Percentiles rank a stretch among this genome's conserved stretches.
phyloP scores from a whole-genome alignment of 2,797 vertebrate genomes.

The Acanthornis magna region DNA sequence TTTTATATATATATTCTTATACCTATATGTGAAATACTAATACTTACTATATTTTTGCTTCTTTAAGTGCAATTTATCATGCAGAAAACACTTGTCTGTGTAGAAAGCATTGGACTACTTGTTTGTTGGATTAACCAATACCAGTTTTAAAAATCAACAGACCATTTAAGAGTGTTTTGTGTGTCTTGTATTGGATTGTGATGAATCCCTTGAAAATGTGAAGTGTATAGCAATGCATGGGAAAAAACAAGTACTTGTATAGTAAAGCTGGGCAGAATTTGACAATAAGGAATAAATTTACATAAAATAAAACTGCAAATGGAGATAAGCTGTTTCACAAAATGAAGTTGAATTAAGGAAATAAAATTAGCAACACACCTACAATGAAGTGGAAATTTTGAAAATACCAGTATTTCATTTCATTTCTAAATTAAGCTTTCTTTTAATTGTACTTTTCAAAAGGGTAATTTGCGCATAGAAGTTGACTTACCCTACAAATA shows the following conservation, averaged over 20 bases:
- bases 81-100: background rate
- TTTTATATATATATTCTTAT: background rate
- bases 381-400: background rate
- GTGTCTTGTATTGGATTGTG: background rate
- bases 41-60: background rate
- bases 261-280: background rate
- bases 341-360: slow-evolving; percentile 17
- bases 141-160: background rate
- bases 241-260: background rate
- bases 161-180: background rate
- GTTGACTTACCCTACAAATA: background rate
- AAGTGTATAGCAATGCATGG: background rate
- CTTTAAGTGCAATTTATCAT: background rate
- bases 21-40: background rate
- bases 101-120: background rate
- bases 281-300: background rate
- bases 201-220: background rate
- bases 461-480: background rate
- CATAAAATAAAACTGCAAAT: slow-evolving; percentile 3
- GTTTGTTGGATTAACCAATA: background rate
- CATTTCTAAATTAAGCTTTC: slow-evolving; percentile 5
- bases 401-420: slow-evolving; percentile 17
- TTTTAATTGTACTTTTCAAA: slow-evolving; percentile 16
- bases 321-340: slow-evolving; percentile 18
- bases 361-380: slow-evolving; percentile 7